phyloP scores from a whole-genome alignment of 2,797 vertebrate genomes.

The Neosalanx taihuensis region DNA sequence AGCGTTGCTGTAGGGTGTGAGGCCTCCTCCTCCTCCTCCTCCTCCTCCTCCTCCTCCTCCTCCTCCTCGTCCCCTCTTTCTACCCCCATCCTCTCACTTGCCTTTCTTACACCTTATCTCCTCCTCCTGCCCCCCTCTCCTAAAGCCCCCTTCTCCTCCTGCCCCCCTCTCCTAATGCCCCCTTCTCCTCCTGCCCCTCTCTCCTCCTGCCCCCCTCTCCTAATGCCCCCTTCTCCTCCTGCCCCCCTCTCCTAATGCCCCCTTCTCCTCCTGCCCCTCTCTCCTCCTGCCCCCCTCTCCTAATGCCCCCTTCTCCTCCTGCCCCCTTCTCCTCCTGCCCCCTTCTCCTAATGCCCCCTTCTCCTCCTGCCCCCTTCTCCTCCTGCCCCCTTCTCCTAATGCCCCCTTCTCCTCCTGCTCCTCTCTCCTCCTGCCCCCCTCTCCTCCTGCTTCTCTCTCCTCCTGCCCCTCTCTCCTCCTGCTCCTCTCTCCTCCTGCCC shows the following conservation, averaged over 20 bases:
- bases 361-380: conserved; percentile 9
- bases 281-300: neutral
- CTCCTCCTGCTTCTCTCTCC: neutral
- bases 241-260: neutral
- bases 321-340: neutral
- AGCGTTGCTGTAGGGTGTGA: conserved; percentile 31
- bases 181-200: neutral
- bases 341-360: neutral
- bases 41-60: conserved; percentile 28
- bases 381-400: neutral
- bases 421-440: neutral
- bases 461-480: neutral
- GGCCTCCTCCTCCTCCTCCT: conserved; percentile 34
- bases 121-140: neutral
- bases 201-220: neutral
- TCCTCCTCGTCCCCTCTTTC: conserved; percentile 4
- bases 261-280: neutral
- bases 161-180: too few species aligned
- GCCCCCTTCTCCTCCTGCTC: neutral
- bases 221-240: too few species aligned
- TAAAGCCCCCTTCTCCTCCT: neutral
- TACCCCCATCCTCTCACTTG: too few species aligned
- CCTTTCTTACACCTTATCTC: neutral
- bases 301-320: neutral
- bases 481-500: neutral